Percentiles rank a stretch among this genome's conserved stretches.
Evolutionary conservation across 2,113 vertebrate genomes (phyloP).

Genomic region (Pelecanoides urinatrix): DNA sequence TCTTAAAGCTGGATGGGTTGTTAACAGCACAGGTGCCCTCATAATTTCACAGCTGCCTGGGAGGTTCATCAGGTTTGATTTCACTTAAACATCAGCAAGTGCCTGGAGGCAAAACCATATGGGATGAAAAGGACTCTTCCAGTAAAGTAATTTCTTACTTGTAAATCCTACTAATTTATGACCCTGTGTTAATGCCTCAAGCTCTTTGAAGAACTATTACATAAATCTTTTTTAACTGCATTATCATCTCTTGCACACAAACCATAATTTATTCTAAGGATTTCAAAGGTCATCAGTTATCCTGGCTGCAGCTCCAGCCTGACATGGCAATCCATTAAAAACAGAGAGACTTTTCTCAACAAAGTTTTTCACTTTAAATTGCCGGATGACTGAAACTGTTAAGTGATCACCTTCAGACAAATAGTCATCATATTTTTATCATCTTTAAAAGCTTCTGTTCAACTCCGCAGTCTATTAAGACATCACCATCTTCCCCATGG

Average conservation of each 20-base stretch:
- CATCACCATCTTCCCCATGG: neutral
- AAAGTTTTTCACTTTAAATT: constrained; percentile 43
- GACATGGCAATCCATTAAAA: constrained; percentile 40
- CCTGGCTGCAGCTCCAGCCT: constrained; percentile 24
- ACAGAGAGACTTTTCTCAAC: neutral
- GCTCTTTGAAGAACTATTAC: constrained; percentile 65
- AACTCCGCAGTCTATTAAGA: neutral
- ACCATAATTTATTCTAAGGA: constrained; percentile 65
- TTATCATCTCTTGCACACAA: constrained; percentile 67
- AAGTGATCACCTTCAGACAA: constrained; percentile 11
- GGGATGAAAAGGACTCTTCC: constrained; percentile 36
- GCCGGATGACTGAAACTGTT: neutral
- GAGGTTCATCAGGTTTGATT: constrained; percentile 16
- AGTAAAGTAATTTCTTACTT: constrained; percentile 47
- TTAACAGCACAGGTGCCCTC: constrained; percentile 5
- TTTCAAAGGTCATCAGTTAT: constrained; percentile 67
- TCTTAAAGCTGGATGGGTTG: constrained; percentile 8
- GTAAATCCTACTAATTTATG: constrained; percentile 66
- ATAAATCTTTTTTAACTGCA: constrained; percentile 75
- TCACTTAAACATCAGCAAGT: constrained; percentile 15
- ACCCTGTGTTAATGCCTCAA: constrained; percentile 46
- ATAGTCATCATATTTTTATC: neutral
- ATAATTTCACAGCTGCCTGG: constrained; percentile 30
- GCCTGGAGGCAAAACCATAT: neutral
- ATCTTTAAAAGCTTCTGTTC: constrained; percentile 25